Conservation (phyloP, 2,113 vertebrate genomes). For the Cranoglanis bouderius region DNA sequence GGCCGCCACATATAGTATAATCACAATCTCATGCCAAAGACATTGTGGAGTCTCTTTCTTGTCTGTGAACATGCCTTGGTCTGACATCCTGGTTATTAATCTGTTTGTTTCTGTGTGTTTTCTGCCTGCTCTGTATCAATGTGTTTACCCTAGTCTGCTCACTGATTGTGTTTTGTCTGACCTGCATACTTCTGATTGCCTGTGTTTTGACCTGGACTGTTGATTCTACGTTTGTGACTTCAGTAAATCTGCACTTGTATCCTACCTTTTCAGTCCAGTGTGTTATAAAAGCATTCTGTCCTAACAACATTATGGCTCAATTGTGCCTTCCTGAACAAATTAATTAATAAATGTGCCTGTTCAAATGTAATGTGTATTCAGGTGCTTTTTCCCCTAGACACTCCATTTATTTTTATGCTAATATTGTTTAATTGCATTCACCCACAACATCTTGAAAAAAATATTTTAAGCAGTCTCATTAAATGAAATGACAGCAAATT, state of each 20-base stretch:
- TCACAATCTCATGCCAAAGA: too few relatives aligned
- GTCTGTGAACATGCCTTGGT: background rate
- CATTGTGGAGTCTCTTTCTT: too few relatives aligned
- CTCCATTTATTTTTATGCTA: background rate
- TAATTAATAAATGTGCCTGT: background rate
- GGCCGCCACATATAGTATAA: background rate
- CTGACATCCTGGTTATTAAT: background rate
- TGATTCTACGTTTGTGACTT: background rate
- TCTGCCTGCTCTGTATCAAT: background rate
- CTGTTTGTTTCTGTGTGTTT: background rate
- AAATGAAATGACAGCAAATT: background rate
- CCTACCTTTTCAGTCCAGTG: background rate
- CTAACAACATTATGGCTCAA: background rate
- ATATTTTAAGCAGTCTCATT: background rate
- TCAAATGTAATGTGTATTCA: slow-evolving; percentile 4
- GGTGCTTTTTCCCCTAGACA: background rate
- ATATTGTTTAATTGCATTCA: slow-evolving; percentile 9
- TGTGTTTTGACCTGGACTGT: background rate
- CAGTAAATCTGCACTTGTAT: background rate
- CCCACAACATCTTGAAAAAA: background rate
- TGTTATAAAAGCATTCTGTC: background rate
- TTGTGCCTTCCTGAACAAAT: background rate
- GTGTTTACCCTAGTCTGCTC: background rate
- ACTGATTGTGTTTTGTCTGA: slow-evolving; percentile 4
- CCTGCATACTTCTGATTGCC: background rate